These are phyloP conservation scores for Serranus cabrilla DNA, from an alignment of 2,797 vertebrate species.

Conservation along the genomic window DNA sequence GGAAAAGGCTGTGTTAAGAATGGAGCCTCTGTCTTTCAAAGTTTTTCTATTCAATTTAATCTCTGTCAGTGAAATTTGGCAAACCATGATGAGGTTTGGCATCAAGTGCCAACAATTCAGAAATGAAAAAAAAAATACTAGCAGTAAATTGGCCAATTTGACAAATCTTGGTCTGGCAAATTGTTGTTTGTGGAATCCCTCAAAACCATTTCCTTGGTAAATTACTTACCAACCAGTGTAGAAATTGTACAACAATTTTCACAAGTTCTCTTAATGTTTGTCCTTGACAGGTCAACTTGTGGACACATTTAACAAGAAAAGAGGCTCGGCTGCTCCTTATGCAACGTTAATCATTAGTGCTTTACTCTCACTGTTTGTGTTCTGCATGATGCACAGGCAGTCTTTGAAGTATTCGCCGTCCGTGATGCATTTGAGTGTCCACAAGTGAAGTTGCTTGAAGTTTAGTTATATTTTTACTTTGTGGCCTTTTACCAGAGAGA, in stretches of 20 bases:
- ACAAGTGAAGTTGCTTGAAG: neutral
- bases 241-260: neutral
- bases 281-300: neutral
- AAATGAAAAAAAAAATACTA: neutral
- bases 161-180: neutral
- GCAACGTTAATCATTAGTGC: neutral
- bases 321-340: neutral
- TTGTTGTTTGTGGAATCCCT: neutral
- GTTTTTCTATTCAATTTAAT: neutral
- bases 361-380: neutral
- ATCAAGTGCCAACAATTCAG: neutral
- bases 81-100: neutral
- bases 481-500: neutral
- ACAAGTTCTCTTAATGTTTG: neutral
- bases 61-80: constrained; percentile 9
- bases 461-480: neutral
- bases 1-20: constrained; percentile 16
- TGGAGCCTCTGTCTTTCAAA: constrained; percentile 7
- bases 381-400: neutral
- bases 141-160: constrained; percentile 1
- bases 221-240: neutral
- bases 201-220: neutral
- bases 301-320: neutral
- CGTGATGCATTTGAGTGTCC: neutral
- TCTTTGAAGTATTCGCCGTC: neutral